phyloP scores from a whole-genome alignment of 2,888 invertebrate genomes.

The Aphidoletes aphidimyza region DNA sequence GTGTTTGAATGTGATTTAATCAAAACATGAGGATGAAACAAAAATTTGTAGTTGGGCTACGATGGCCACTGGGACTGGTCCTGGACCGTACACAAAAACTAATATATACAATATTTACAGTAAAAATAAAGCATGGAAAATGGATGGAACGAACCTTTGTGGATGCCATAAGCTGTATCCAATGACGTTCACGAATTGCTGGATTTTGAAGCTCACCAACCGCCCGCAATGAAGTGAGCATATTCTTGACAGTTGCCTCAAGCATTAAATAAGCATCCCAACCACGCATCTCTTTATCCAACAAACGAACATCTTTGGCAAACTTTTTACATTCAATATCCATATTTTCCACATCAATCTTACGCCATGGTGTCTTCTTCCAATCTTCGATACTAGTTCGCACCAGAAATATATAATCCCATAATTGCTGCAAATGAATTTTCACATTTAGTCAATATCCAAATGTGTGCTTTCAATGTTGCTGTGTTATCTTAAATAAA shows the following conservation, averaged over 20 bases:
- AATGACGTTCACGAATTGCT: conserved; percentile 94
- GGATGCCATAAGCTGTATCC: conserved; percentile 96
- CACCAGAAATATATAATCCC: conserved; percentile 94
- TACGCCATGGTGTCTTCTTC: conserved; percentile 97
- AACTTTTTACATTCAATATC: conserved; percentile 98
- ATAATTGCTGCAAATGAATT: conserved; percentile 81
- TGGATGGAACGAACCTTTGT: conserved; percentile 78
- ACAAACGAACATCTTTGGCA: conserved; percentile 88
- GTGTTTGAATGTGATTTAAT: too few relatives aligned
- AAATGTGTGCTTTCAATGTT: background rate
- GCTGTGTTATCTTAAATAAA: background rate
- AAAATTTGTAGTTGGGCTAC: too few relatives aligned
- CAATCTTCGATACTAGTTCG: conserved; percentile 93
- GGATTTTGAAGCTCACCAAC: conserved; percentile 96
- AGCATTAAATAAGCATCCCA: conserved; percentile 92
- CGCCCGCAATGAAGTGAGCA: conserved; percentile 92
- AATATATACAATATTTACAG: conserved; percentile 34
- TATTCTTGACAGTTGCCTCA: conserved; percentile 94
- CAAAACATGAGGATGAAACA: too few relatives aligned
- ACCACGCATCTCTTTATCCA: conserved; percentile 95
- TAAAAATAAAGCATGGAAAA: background rate
- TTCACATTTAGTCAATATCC: too few relatives aligned
- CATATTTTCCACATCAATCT: conserved; percentile 98
- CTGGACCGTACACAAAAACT: too few relatives aligned
- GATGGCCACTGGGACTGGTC: too few relatives aligned